phyloP scores from a whole-genome alignment of 2,113 vertebrate genomes.

The Alethe diademata region DNA sequence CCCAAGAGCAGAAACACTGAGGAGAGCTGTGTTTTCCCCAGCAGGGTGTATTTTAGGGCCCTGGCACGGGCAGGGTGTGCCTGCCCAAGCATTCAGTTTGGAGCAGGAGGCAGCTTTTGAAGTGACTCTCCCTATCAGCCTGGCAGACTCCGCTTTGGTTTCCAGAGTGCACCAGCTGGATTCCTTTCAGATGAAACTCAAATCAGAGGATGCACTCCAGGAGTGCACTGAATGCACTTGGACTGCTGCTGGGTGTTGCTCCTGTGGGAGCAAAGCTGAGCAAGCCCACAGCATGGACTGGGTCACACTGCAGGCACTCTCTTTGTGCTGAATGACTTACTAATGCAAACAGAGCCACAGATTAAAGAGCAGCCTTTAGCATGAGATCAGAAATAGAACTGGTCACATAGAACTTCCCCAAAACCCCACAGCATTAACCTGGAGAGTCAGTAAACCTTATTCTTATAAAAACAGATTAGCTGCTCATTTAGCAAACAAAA shows the following conservation, averaged over 20 bases:
- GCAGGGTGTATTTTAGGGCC: not conserved
- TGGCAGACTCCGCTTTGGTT: not conserved
- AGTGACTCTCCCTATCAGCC: not conserved
- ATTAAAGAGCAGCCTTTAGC: not conserved
- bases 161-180: not conserved
- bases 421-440: not conserved
- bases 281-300: fast-evolving
- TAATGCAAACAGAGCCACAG: not conserved
- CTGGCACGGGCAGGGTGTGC: not conserved
- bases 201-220: not conserved
- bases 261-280: not conserved
- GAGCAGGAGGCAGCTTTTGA: not conserved
- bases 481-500: not conserved
- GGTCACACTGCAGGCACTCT: not conserved
- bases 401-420: not conserved
- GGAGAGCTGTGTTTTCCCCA: not conserved
- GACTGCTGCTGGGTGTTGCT: not conserved
- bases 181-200: not conserved
- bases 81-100: not conserved
- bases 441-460: not conserved
- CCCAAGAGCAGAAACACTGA: not conserved
- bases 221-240: not conserved
- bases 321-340: not conserved
- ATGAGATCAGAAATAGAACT: not conserved
- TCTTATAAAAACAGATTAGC: not conserved